phyloP scores from a whole-genome alignment of 2,888 invertebrate genomes.

The Acanthosepion lycidas region DNA sequence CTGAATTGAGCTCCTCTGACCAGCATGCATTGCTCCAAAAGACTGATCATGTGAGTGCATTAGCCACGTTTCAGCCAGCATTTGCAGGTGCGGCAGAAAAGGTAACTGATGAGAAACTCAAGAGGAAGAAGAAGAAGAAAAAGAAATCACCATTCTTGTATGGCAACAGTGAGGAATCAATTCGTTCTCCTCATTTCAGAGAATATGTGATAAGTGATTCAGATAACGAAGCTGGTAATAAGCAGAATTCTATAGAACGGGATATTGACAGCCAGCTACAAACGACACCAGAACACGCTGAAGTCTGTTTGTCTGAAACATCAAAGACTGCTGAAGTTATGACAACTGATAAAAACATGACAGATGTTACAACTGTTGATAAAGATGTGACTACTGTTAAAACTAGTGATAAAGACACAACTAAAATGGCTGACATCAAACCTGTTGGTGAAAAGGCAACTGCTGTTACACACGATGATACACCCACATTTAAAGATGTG shows the following conservation, averaged over 20 bases:
- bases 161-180: constrained; percentile 13
- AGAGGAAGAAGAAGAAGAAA: constrained; percentile 37
- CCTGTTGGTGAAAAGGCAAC: not conserved
- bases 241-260: not conserved
- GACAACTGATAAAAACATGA: not conserved
- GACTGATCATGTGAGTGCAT: not conserved
- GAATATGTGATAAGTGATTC: not conserved
- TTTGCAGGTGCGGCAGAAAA: not conserved
- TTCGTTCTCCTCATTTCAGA: not conserved
- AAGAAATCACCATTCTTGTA: constrained; percentile 34
- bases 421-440: not conserved
- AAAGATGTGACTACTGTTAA: not conserved
- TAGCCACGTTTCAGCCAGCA: not conserved
- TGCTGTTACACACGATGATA: not conserved
- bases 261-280: not conserved
- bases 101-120: not conserved
- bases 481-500: not conserved
- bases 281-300: not conserved
- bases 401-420: not conserved
- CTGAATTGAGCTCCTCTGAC: not conserved
- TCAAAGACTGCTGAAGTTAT: not conserved
- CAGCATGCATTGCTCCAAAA: not conserved
- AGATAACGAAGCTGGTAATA: not conserved
- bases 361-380: not conserved
- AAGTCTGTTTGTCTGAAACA: not conserved